Evolutionary conservation across 2,797 vertebrate genomes (phyloP), one percentile per base, ranked within the genome.

Genomic region (Amblyraja radiata): DNA sequence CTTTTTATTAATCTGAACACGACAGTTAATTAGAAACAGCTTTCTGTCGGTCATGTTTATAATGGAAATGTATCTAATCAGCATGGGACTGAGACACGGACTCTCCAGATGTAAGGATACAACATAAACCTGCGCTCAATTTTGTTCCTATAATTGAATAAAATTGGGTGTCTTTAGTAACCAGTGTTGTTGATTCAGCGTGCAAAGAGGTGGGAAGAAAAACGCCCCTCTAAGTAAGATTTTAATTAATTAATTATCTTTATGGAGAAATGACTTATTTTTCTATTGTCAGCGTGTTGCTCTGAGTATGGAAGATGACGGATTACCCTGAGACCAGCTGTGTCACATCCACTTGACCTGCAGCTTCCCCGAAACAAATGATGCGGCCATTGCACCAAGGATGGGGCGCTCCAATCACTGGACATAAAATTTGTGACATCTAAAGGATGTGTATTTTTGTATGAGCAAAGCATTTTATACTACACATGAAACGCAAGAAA

Each of bases 251-350:
- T 81, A 81, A 25, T 84, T 84, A 54, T 23, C 2, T 68, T 68
- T 68, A 21, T 32, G 21, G 36, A 86, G 28, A 63, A 86, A 36
- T 88, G 28, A 68, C 6, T 7, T 8, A 96, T 96, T 96, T 96
- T 96, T 96, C 94, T 97, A 95, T 97, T 96, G 96, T 94, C 97
- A 99, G 99, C 98, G 98, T 93, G 98, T 99, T 95, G 98, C 98
- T 74, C 95, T 99, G 94, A 99, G 98, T 97, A 96, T 98, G 95
- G 98, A 99, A 96, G 99, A 99, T 93, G 98, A 99, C 25, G 98
- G 98, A 94, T 97, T 99, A 95, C 99, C 98, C 93, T 99, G 97
- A 99, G 96, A 23, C 13, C 0, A 28, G 71, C 71, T 28, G 84
- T 88, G 84, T 88, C 63, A 21, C 61, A 68, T 68, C n/a, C n/a